These are phyloP conservation scores for Hippocampus mohnikei DNA, from an alignment of 2,113 vertebrate species.

Conservation along the genomic window DNA sequence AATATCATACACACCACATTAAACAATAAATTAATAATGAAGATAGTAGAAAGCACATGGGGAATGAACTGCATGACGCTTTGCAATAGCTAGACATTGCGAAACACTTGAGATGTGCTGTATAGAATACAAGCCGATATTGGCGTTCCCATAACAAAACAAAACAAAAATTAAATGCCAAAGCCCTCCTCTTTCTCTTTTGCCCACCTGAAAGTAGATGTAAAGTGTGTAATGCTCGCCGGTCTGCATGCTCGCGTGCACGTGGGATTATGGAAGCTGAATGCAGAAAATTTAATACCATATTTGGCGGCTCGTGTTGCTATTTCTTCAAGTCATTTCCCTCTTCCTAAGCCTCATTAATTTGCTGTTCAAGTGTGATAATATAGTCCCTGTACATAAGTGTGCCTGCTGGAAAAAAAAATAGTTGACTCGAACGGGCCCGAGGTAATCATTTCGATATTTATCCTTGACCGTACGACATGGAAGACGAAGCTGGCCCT, in stretches of 20 bases:
- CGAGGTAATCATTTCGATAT: constrained; percentile 14
- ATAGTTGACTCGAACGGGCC: constrained; percentile 2
- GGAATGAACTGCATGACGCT: no score
- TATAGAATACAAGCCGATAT: no score
- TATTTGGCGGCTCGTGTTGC: not conserved
- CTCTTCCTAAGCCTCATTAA: constrained; percentile 17
- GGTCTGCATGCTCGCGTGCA: not conserved
- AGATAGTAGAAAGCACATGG: no score
- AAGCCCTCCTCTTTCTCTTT: constrained; percentile 7
- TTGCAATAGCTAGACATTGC: no score
- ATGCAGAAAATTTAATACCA: not conserved
- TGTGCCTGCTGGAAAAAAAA: constrained; percentile 3
- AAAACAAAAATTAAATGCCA: not conserved
- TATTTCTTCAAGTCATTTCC: constrained; percentile 18
- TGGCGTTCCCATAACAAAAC: no score
- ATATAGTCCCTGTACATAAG: constrained; percentile 20
- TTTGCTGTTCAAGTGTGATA: constrained; percentile 7
- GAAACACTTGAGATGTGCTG: no score
- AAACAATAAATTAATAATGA: no score
- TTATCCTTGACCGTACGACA: constrained; percentile 9
- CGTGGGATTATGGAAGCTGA: not conserved
- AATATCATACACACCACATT: no score
- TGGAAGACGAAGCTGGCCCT: not conserved
- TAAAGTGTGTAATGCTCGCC: not conserved
- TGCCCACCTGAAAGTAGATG: constrained; percentile 17